Evolutionary conservation across 1,140 invertebrate genomes (phyloP).

Genomic region (Tyrophagus putrescentiae): DNA sequence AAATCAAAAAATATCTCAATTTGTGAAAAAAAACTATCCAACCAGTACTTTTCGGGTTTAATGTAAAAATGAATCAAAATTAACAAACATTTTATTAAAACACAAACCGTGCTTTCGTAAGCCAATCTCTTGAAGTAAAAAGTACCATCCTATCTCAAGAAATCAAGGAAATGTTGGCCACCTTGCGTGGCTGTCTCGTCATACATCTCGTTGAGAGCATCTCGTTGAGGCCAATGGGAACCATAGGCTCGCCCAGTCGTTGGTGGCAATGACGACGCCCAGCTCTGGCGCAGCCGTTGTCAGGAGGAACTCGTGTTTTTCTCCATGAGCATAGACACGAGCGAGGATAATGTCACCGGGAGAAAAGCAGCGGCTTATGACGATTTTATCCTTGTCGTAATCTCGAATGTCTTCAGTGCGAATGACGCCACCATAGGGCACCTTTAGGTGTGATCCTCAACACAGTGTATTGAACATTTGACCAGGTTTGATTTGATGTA

Average conservation of each 20-base stretch:
- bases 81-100: no score
- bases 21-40: no score
- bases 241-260: conserved; percentile 62
- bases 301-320: conserved; percentile 68
- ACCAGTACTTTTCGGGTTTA: no score
- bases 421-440: conserved; percentile 58
- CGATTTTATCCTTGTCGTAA: conserved; percentile 69
- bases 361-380: conserved; percentile 77
- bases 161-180: conserved; percentile 54
- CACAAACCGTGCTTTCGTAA: no score
- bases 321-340: conserved; percentile 75
- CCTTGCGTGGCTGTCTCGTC: conserved; percentile 67
- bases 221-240: conserved; percentile 85
- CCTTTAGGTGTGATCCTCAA: conserved; percentile 58
- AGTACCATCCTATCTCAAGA: no score
- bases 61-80: no score
- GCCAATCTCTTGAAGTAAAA: no score
- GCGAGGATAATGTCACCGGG: conserved; percentile 83
- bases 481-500: conserved; percentile 61
- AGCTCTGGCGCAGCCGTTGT: conserved; percentile 85
- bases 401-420: conserved; percentile 70
- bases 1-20: no score
- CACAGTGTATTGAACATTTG: conserved; percentile 66
- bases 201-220: conserved; percentile 86
- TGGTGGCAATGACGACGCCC: conserved; percentile 79